Evolutionary conservation across 2,797 vertebrate species (phyloP), one percentile per base, ranked within the genome.

Genomic region (Buceros bicornis): DNA sequence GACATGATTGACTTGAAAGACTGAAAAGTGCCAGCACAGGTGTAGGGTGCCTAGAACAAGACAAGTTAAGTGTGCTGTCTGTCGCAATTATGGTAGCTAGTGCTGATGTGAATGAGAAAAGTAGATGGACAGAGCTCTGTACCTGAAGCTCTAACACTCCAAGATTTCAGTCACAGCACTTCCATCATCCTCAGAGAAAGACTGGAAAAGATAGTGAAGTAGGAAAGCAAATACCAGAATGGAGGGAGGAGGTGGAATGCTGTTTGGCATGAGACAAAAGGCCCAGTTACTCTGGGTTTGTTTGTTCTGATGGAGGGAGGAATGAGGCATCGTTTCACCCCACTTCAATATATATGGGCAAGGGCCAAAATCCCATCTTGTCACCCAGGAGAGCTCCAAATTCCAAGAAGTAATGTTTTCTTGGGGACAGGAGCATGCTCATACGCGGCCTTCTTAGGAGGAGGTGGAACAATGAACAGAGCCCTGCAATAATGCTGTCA

Each of bases 401-500:
- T 74, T 77, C 60, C 81, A 92, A 87, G 74, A 47, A 80, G 45
- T 51, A 35, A 51, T 77, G 26, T 87, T 80, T 81, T 51, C 28
- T 35, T 54, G 48, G 53, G 73, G 60, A 57, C 33, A 50, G 77
- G 48, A 90, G 48, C 7, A 13, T 60, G 28, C 33, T 66, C 13
- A 10, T 61, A 37, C 78, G 40, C 62, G 91, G 56, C 53, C 40
- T 94, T 14, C 79, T 69, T 79, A 73, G 72, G 62, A 89, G 82
- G 62, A 88, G 85, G 89, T 89, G 73, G 80, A 61, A 79, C 33
- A 91, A 87, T 67, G 74, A 95, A 33, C 61, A 82, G 76, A 91
- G 62, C 66, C 82, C 85, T 95, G 66, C 86, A 90, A 48, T 94
- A 91, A 89, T 47, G 66, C 73, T 95, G 62, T 88, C 88, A 87